Percentiles rank a stretch among this genome's conserved stretches.
Evolutionary conservation across 1,140 invertebrate genomes (phyloP).

Genomic region (Drosophila sp.): DNA sequence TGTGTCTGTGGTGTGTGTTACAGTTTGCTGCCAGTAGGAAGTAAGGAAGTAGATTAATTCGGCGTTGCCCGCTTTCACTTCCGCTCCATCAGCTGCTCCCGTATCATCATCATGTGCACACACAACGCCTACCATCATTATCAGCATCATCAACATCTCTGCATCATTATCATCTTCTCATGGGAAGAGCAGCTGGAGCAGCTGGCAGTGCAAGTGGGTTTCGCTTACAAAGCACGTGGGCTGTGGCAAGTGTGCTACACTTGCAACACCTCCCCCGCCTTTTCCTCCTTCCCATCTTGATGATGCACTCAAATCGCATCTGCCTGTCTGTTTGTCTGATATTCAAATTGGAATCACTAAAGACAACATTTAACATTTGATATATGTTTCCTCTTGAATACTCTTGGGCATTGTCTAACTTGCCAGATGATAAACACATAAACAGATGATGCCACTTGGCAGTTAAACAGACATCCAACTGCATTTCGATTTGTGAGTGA

Average conservation of each 20-base stretch:
- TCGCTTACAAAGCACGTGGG: conserved; percentile 53
- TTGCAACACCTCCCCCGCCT: not conserved
- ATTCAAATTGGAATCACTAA: conserved; percentile 48
- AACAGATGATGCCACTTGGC: conserved; percentile 10
- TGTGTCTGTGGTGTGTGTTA: conserved; percentile 23
- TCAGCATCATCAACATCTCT: conserved; percentile 35
- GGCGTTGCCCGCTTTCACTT: conserved; percentile 75
- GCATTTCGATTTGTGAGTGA: conserved; percentile 44
- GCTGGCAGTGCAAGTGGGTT: conserved; percentile 49
- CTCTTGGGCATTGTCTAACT: conserved; percentile 5
- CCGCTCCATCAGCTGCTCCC: conserved; percentile 72
- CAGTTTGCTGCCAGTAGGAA: conserved; percentile 26
- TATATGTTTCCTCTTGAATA: conserved; percentile 39
- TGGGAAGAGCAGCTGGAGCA: too few species aligned
- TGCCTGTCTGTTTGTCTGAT: conserved; percentile 24
- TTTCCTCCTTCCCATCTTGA: not conserved
- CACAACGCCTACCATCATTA: conserved; percentile 45
- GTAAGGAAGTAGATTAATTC: conserved; percentile 72
- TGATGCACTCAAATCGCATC: conserved; percentile 13
- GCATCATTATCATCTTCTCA: conserved; percentile 19
- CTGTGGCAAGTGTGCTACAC: conserved; percentile 41
- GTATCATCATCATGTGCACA: conserved; percentile 41
- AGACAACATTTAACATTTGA: conserved; percentile 46
- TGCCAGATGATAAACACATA: conserved; percentile 29
- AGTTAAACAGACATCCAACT: not conserved